Conservation (phyloP, 2,113 vertebrate species). For the Hiodon tergisus region DNA sequence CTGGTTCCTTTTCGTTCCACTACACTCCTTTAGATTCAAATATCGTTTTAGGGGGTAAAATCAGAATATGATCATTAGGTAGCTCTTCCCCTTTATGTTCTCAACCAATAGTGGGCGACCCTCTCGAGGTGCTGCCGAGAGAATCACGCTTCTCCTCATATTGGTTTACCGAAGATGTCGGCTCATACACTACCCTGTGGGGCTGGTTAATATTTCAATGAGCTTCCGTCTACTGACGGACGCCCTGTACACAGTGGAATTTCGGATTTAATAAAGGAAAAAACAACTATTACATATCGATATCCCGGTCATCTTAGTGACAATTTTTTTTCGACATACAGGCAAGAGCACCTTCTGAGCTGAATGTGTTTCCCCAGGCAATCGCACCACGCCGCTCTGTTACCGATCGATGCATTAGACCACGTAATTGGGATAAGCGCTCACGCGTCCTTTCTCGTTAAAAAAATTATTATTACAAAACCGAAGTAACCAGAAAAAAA, state of each 20-base stretch:
- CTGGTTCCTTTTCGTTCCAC: conserved; percentile 48
- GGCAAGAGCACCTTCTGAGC: too few relatives aligned
- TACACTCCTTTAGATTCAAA: conserved; percentile 45
- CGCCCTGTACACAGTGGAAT: conserved; percentile 15
- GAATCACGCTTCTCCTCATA: conserved; percentile 47
- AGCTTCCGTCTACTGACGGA: conserved; percentile 22
- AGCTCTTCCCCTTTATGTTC: conserved; percentile 59
- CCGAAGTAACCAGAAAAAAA: too few relatives aligned
- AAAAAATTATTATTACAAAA: too few relatives aligned
- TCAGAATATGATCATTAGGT: conserved; percentile 54
- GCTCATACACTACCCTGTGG: conserved; percentile 20
- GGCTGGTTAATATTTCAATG: conserved; percentile 20
- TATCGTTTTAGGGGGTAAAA: conserved; percentile 49
- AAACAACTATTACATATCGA: not conserved
- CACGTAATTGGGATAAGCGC: too few relatives aligned
- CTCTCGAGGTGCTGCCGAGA: conserved; percentile 49
- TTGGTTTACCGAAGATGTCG: conserved; percentile 49
- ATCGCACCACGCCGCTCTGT: too few relatives aligned
- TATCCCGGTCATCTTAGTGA: not conserved
- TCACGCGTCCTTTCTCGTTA: too few relatives aligned
- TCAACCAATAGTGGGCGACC: conserved; percentile 60
- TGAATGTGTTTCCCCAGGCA: too few relatives aligned
- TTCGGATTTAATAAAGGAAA: conserved; percentile 34
- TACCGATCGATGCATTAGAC: too few relatives aligned
- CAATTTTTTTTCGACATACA: too few relatives aligned